Conservation (phyloP, 2,113 vertebrate species). For the Forbesichthys agassizii region DNA sequence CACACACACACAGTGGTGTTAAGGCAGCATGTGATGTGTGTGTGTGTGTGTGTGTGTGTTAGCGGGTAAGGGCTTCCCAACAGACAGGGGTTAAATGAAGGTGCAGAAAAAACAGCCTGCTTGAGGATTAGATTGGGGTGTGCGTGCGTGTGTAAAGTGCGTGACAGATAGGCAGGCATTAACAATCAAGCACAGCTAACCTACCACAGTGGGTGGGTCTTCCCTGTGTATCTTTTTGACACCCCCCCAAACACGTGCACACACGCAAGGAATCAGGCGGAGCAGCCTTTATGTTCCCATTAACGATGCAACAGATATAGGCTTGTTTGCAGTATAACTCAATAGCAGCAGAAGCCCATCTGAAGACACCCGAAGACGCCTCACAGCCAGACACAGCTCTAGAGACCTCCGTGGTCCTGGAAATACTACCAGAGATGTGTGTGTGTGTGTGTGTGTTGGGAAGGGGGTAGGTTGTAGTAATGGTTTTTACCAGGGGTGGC, state of each 20-base stretch:
- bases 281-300: not conserved
- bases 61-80: not conserved
- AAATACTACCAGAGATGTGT: not conserved
- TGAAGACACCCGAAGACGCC: too few relatives aligned
- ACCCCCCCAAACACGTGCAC: too few relatives aligned
- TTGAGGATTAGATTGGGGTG: not conserved
- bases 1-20: conserved; percentile 23
- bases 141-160: not conserved
- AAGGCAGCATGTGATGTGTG: conserved; percentile 29
- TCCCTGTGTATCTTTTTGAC: too few relatives aligned
- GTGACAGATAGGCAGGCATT: too few relatives aligned
- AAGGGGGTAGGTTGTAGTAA: conserved; percentile 10
- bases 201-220: too few relatives aligned
- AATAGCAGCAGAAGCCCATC: too few relatives aligned
- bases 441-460: conserved; percentile 11
- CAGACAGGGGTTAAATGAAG: not conserved
- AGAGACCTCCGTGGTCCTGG: not conserved
- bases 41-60: conserved; percentile 14
- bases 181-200: too few relatives aligned
- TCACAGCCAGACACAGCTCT: not conserved
- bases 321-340: too few relatives aligned
- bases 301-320: too few relatives aligned
- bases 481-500: not conserved
- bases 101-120: conserved; percentile 13
- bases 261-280: too few relatives aligned